A percentile compares a stretch with the other conserved stretches of the same genome.
These are phyloP conservation scores for Charaxes varanes DNA, from an alignment of 1,140 invertebrate genomes.

Conservation along the genomic window DNA sequence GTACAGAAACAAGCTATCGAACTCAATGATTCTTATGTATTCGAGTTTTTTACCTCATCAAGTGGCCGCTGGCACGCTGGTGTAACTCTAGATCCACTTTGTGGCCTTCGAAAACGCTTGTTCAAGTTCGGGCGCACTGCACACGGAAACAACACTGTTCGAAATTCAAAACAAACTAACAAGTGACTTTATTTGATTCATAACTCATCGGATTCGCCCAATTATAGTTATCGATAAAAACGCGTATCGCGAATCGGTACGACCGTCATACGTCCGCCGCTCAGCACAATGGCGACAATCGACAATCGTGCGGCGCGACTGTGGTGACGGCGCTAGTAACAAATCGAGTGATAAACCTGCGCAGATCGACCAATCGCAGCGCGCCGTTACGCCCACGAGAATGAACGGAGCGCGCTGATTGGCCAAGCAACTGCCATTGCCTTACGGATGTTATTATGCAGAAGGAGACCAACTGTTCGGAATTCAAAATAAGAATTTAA, in stretches of 20 bases:
- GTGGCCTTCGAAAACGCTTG: conserved; percentile 25
- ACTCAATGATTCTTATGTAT: conserved; percentile 2
- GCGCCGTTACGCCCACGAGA: conserved; percentile 58
- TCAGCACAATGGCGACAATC: conserved; percentile 68
- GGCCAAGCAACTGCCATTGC: conserved; percentile 70
- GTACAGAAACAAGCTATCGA: background rate
- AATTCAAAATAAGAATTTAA: conserved; percentile 69
- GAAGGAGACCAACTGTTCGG: conserved; percentile 64
- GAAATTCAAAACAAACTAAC: conserved; percentile 23
- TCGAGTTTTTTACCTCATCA: conserved; percentile 52
- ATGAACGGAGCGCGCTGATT: conserved; percentile 36
- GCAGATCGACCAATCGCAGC: conserved; percentile 40
- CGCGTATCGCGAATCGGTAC: conserved; percentile 48
- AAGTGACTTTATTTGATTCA: conserved; percentile 29
- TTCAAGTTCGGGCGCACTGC: conserved; percentile 35
- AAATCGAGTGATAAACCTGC: conserved; percentile 64
- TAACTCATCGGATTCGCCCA: conserved; percentile 35
- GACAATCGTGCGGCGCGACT: conserved; percentile 61
- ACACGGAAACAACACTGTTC: conserved; percentile 37
- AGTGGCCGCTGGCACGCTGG: conserved; percentile 69
- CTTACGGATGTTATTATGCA: conserved; percentile 71
- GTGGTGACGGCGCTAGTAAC: conserved; percentile 53
- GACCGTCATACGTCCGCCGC: conserved; percentile 50
- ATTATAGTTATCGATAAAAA: conserved; percentile 43
- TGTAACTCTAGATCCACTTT: conserved; percentile 65